These are phyloP conservation scores for Decapterus maruadsi DNA, from an alignment of 2,797 vertebrate species.

Conservation along the genomic window DNA sequence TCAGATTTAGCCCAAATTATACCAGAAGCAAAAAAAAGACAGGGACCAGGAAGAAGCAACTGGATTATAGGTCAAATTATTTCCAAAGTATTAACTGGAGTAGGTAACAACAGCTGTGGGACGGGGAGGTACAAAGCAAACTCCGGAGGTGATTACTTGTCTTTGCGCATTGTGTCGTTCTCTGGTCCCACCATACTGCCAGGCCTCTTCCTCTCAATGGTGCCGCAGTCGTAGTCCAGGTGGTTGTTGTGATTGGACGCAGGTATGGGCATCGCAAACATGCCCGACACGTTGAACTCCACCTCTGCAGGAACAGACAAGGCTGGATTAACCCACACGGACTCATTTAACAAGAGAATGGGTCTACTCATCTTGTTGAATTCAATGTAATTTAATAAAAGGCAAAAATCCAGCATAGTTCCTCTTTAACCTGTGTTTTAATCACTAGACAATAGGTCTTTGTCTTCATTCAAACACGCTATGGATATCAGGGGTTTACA, in stretches of 20 bases:
- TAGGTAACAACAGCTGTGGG: background rate
- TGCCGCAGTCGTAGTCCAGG: conserved; percentile 87
- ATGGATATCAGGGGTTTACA: too few species aligned
- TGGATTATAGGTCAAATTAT: conserved; percentile 37
- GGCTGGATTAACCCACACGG: background rate
- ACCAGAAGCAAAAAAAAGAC: conserved; percentile 24
- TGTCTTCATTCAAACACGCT: too few species aligned
- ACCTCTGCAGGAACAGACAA: conserved; percentile 86
- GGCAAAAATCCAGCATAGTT: too few species aligned
- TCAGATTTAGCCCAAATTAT: conserved; percentile 5
- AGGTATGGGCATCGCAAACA: conserved; percentile 90
- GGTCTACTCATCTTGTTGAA: too few species aligned
- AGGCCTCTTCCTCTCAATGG: conserved; percentile 94
- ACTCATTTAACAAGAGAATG: too few species aligned
- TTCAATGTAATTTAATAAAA: too few species aligned
- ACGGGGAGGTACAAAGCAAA: background rate
- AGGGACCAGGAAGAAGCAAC: conserved; percentile 19
- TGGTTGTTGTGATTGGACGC: conserved; percentile 92
- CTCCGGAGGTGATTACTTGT: conserved; percentile 85
- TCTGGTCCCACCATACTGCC: conserved; percentile 93
- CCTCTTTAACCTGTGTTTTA: too few species aligned
- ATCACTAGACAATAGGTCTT: too few species aligned
- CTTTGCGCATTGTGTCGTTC: conserved; percentile 90
- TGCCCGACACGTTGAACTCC: conserved; percentile 97
- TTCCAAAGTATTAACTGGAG: conserved; percentile 10